Conservation (phyloP, 2,113 vertebrate species). For the Clupea harengus region DNA sequence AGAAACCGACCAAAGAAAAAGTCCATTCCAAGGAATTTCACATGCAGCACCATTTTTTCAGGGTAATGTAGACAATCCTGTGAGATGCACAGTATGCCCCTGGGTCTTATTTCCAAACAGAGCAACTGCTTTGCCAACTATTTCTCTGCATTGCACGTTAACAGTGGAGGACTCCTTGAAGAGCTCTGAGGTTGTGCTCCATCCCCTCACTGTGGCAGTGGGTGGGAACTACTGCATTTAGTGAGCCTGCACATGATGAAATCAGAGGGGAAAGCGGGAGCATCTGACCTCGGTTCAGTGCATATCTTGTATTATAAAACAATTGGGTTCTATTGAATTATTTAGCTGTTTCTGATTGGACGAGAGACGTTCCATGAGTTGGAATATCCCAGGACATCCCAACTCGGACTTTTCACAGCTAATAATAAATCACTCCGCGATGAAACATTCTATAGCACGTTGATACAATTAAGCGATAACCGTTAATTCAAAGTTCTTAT, state of each 20-base stretch:
- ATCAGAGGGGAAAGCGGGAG: neutral
- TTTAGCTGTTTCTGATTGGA: no score
- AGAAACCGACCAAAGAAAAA: neutral
- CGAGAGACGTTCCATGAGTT: no score
- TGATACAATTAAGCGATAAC: no score
- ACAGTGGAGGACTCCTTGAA: neutral
- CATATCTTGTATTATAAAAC: neutral
- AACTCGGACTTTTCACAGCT: no score
- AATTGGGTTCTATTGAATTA: no score
- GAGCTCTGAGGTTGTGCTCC: neutral
- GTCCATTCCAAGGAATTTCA: neutral
- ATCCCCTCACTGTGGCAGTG: slow-evolving; percentile 3
- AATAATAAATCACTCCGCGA: no score
- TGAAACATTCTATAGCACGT: no score
- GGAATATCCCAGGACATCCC: no score
- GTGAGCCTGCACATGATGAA: neutral
- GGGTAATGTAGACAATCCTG: neutral
- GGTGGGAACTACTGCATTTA: slow-evolving; percentile 1
- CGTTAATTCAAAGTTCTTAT: no score
- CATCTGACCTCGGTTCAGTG: neutral
- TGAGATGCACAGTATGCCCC: neutral
- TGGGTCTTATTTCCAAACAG: neutral
- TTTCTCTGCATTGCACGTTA: slow-evolving; percentile 16
- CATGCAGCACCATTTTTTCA: neutral
- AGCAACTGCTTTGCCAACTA: neutral